These are phyloP conservation scores for Scaptomyza flava DNA, from an alignment of 2,888 invertebrate species.

Conservation along the genomic window DNA sequence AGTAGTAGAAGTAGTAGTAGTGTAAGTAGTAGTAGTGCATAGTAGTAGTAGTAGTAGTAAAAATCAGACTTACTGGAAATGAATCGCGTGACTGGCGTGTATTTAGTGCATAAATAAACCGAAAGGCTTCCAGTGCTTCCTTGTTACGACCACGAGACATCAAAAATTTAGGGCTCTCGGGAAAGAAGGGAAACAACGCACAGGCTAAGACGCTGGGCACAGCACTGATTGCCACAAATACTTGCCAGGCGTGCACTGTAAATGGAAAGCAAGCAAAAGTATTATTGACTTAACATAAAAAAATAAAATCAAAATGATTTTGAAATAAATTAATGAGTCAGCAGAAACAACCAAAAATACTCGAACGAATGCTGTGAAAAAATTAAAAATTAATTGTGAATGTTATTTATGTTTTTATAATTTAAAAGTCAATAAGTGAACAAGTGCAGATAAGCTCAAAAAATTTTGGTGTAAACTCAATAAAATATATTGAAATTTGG, in stretches of 20 bases:
- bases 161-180: conserved; percentile 82
- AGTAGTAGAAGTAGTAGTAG: too few relatives aligned
- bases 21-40: too few relatives aligned
- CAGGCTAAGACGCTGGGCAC: conserved; percentile 67
- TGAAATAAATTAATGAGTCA: not conserved
- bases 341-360: not conserved
- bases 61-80: conserved; percentile 87
- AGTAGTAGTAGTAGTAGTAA: too few relatives aligned
- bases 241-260: conserved; percentile 75
- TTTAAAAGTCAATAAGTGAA: not conserved
- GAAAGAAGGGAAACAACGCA: conserved; percentile 64
- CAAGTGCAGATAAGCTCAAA: not conserved
- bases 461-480: not conserved
- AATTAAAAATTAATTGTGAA: not conserved
- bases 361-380: not conserved
- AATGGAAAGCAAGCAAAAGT: not conserved
- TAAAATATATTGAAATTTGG: not conserved
- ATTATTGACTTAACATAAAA: not conserved
- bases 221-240: conserved; percentile 71
- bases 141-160: conserved; percentile 80
- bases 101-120: conserved; percentile 88
- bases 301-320: not conserved
- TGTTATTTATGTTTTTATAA: not conserved
- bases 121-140: conserved; percentile 80
- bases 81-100: conserved; percentile 86